A percentile compares a stretch with the other conserved stretches of the same genome.
Evolutionary conservation across 2,113 vertebrate species (phyloP).

Genomic region (Amazona vittata): DNA sequence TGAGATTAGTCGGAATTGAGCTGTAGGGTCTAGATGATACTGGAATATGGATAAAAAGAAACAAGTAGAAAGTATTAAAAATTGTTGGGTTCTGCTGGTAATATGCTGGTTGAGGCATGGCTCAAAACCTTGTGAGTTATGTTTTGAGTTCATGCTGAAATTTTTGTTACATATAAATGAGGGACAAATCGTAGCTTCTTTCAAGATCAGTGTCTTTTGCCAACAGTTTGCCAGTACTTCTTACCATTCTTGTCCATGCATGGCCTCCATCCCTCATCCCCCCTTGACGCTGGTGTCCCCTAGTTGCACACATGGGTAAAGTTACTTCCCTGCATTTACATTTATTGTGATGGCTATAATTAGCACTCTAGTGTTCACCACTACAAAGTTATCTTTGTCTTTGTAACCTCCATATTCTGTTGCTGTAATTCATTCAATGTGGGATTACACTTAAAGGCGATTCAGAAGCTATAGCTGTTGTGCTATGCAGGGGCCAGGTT

Average conservation of each 20-base stretch:
- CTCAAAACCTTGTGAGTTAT: neutral
- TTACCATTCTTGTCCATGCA: neutral
- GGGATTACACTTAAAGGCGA: neutral
- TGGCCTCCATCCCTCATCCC: fast-evolving
- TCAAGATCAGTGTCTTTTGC: neutral
- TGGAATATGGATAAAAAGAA: neutral
- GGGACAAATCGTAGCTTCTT: neutral
- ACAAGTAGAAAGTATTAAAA: neutral
- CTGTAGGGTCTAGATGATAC: neutral
- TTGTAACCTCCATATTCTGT: neutral
- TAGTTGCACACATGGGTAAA: neutral
- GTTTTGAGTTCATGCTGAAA: neutral
- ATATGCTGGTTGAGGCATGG: neutral
- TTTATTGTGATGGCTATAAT: neutral
- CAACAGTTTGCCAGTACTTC: neutral
- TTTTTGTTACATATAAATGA: fast-evolving
- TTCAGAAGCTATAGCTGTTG: neutral
- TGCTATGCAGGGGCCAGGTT: neutral
- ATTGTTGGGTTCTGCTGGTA: neutral
- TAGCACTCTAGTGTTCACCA: neutral
- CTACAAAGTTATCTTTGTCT: neutral
- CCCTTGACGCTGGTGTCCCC: neutral
- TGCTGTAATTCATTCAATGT: neutral
- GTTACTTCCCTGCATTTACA: neutral
- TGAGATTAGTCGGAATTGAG: neutral